phyloP scores from a whole-genome alignment of 2,888 invertebrate genomes.

The Mythimna pallens region DNA sequence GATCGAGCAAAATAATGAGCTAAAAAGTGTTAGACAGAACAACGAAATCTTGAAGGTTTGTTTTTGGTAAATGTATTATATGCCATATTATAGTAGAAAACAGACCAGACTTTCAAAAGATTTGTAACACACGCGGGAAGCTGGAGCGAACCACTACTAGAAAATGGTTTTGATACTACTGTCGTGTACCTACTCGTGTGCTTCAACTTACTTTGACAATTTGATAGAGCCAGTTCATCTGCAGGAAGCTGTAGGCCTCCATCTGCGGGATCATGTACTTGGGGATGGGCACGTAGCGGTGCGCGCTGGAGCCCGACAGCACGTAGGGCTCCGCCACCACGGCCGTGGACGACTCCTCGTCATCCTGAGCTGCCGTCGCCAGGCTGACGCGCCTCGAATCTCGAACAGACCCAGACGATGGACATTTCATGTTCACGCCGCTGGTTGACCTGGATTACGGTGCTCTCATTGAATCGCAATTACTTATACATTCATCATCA shows the following conservation, averaged over 20 bases:
- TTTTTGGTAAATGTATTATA: too few relatives aligned
- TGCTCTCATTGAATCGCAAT: neutral
- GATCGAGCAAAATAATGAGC: too few relatives aligned
- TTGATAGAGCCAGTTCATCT: slow-evolving; percentile 84
- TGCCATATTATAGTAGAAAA: too few relatives aligned
- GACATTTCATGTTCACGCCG: neutral
- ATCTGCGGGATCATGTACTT: slow-evolving; percentile 83
- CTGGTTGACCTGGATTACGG: neutral
- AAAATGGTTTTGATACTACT: too few relatives aligned
- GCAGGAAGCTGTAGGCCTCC: slow-evolving; percentile 84
- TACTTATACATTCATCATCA: too few relatives aligned
- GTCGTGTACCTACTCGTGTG: too few relatives aligned
- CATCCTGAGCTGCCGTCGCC: slow-evolving; percentile 54
- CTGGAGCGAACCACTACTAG: too few relatives aligned
- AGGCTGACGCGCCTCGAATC: slow-evolving; percentile 54
- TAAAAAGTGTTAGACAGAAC: too few relatives aligned
- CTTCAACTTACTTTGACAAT: slow-evolving; percentile 72
- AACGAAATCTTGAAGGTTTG: too few relatives aligned
- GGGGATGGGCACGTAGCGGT: slow-evolving; percentile 80
- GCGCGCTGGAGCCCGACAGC: slow-evolving; percentile 80
- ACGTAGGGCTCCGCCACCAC: slow-evolving; percentile 71
- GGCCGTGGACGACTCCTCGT: slow-evolving; percentile 21
- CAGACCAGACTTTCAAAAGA: too few relatives aligned
- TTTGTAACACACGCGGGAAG: too few relatives aligned
- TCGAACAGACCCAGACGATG: slow-evolving; percentile 57